Evolutionary conservation across 2,888 invertebrate species (phyloP).

Genomic region (Phengaris arion): DNA sequence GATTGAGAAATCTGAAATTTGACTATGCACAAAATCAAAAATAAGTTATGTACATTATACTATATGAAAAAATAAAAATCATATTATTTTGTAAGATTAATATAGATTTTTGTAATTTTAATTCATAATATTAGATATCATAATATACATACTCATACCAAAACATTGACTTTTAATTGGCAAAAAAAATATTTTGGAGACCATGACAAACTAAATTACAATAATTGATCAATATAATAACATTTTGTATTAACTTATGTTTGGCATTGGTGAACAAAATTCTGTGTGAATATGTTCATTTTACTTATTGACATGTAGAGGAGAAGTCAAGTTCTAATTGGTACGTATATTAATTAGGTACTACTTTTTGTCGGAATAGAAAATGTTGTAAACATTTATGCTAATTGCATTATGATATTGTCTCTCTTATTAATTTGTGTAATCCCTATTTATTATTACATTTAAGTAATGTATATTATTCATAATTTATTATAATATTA

Average conservation of each 20-base stretch:
- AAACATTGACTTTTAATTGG: constrained; percentile 31
- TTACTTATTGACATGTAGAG: constrained; percentile 35
- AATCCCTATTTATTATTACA: constrained; percentile 78
- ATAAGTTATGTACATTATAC: constrained; percentile 39
- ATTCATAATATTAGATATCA: constrained; percentile 31
- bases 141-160: constrained; percentile 25
- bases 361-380: constrained; percentile 28
- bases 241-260: constrained; percentile 45
- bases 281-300: constrained; percentile 40
- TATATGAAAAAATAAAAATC: constrained; percentile 34
- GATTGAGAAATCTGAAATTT: constrained; percentile 45
- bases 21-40: constrained; percentile 69
- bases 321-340: constrained; percentile 32
- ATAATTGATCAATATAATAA: constrained; percentile 73
- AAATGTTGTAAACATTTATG: constrained; percentile 32
- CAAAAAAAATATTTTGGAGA: constrained; percentile 53
- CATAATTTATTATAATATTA: constrained; percentile 78
- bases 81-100: constrained; percentile 39
- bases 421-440: constrained; percentile 74
- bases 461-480: constrained; percentile 72
- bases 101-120: constrained; percentile 35
- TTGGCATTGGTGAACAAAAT: constrained; percentile 42
- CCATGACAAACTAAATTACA: constrained; percentile 64
- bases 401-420: constrained; percentile 73
- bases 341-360: constrained; percentile 24